phyloP scores from a whole-genome alignment of 2,113 vertebrate genomes.

The Myrmophylax atrothorax region DNA sequence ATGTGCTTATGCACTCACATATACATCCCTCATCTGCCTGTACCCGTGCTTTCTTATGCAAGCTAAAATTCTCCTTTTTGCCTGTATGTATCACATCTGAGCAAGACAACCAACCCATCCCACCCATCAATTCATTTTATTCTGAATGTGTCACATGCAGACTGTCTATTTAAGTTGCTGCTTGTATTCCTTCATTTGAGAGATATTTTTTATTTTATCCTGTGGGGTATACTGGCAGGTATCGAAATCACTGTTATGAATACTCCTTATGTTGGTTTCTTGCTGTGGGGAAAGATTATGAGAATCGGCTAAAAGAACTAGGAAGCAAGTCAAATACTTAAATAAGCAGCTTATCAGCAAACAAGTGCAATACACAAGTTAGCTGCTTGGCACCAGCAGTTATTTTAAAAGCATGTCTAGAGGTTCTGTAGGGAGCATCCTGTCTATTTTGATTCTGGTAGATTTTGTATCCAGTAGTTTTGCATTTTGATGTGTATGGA shows the following conservation, averaged over 20 bases:
- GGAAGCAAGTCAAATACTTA: not conserved
- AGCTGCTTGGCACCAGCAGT: not conserved
- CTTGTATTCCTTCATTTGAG: not conserved
- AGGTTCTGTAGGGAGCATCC: not conserved
- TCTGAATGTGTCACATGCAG: not conserved
- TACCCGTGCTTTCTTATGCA: not conserved
- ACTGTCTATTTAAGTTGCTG: not conserved
- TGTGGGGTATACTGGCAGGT: not conserved
- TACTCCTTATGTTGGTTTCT: not conserved
- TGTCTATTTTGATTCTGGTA: not conserved
- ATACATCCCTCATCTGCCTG: not conserved
- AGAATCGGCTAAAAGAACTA: not conserved
- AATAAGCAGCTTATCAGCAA: not conserved
- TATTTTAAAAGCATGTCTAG: not conserved
- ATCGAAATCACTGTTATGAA: not conserved
- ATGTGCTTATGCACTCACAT: not conserved
- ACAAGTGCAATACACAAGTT: not conserved
- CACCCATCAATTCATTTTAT: not conserved
- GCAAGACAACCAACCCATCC: not conserved
- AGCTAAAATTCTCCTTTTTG: not conserved
- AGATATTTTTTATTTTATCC: not conserved
- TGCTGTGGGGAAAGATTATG: not conserved
- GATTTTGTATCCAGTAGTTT: not conserved
- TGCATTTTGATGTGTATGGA: not conserved
- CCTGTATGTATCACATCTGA: not conserved